Evolutionary conservation across 2,888 invertebrate genomes (phyloP), one percentile per base, ranked within the genome.

Genomic region (Synergus gifuensis): DNA sequence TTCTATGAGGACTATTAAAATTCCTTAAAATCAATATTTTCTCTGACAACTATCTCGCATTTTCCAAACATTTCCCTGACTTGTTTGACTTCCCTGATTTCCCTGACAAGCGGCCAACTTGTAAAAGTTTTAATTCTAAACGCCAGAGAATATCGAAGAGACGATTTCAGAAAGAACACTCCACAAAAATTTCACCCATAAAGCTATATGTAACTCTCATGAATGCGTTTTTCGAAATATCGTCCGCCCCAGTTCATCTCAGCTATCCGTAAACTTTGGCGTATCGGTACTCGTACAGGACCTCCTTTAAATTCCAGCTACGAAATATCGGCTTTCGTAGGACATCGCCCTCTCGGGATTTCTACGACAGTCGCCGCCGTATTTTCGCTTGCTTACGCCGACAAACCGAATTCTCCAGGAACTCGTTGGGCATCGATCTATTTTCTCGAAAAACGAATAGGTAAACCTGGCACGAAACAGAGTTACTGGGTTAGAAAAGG

Each of bases 371-470:
- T 81, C 81, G 79, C 67, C 63, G 12, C 49, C 78, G 84, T 84
- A 83, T 82, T 83, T 83, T 84, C 80, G 81, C 82, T 84, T 84
- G 83, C 84, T 85, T 83, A 83, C 82, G 77, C 62, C 77, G 79
- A 69, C 82, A 81, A 73, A 77, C 81, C 77, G 81, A 81, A 83
- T 80, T 77, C 79, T 80, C 76, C 46, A 46, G 28, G 36, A 78
- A 44, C 69, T 69, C 78, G 42, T 69, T 14, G 28, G 18, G 77
- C 44, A 78, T 79, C 81, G 79, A 81, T 81, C 77, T 79, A 81
- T 79, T 79, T 81, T 79, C 73, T 36, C 54, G 60, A 49, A 58
- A 81, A 69, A 78, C 42, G 76, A 80, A 80, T 28, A 64, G 64
- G 8, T 40, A 18, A 77, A 67, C 42, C 22, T 16, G 58, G n/a